Conservation (phyloP, 2,888 invertebrate genomes). For the Caenorhabditis afra region DNA sequence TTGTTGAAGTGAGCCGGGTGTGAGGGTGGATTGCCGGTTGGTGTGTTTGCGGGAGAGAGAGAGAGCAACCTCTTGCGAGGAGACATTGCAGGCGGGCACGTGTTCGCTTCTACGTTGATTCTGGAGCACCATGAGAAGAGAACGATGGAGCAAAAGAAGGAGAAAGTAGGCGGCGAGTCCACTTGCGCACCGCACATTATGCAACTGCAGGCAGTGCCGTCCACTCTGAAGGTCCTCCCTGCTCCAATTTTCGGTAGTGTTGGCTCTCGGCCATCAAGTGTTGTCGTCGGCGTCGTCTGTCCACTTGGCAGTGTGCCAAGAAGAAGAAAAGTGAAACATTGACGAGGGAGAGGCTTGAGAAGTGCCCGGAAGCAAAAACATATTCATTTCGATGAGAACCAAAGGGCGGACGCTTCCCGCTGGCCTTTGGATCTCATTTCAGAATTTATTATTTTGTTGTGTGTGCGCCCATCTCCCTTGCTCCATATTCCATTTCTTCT, state of each 20-base stretch:
- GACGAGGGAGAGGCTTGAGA: slow-evolving; percentile 18
- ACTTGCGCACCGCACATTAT: slow-evolving; percentile 37
- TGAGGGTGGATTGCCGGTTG: slow-evolving; percentile 36
- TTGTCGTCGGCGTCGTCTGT: slow-evolving; percentile 31
- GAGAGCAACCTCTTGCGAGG: slow-evolving; percentile 47
- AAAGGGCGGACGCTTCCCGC: slow-evolving; percentile 27
- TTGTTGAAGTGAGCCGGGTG: slow-evolving; percentile 55
- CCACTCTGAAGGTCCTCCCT: slow-evolving; percentile 8
- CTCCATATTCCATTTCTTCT: slow-evolving; percentile 11
- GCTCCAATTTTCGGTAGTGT: slow-evolving; percentile 40
- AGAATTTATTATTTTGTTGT: slow-evolving; percentile 57
- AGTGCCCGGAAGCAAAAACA: slow-evolving; percentile 26
- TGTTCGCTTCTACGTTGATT: slow-evolving; percentile 44
- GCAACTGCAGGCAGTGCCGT: slow-evolving; percentile 29
- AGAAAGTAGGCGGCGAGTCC: slow-evolving; percentile 13
- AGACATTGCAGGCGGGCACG: slow-evolving; percentile 47
- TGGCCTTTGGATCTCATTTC: slow-evolving; percentile 39
- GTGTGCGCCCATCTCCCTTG: slow-evolving; percentile 19
- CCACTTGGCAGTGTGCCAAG: slow-evolving; percentile 44
- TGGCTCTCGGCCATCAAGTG: slow-evolving; percentile 51
- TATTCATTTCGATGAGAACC: slow-evolving; percentile 35
- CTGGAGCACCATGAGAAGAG: slow-evolving; percentile 1
- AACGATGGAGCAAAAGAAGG: neutral
- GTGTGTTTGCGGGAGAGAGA: slow-evolving; percentile 23
- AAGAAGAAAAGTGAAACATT: slow-evolving; percentile 41